phyloP scores from a whole-genome alignment of 2,888 invertebrate species.

The Oxyteleia sp. region DNA sequence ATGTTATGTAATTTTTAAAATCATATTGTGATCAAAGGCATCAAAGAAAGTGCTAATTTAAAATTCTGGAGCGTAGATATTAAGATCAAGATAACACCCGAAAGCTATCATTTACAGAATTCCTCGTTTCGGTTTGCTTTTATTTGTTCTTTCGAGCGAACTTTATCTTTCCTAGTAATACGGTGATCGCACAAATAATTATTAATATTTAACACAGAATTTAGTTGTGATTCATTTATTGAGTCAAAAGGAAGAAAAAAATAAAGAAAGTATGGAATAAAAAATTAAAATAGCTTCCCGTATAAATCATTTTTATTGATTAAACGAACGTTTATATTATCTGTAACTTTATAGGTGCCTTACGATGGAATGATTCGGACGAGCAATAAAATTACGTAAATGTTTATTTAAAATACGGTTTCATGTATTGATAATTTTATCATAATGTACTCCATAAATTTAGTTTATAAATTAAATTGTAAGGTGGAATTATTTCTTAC shows the following conservation, averaged over 20 bases:
- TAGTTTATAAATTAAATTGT: neutral
- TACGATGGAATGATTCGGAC: neutral
- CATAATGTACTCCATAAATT: constrained; percentile 7
- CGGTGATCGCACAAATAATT: neutral
- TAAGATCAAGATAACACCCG: constrained; percentile 54
- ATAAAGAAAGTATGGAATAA: no score
- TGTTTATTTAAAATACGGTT: constrained; percentile 25
- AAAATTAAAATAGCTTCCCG: no score
- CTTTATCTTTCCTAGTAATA: constrained; percentile 2
- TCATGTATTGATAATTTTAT: no score
- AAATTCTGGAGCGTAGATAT: constrained; percentile 65
- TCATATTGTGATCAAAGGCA: constrained; percentile 53
- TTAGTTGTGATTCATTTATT: no score
- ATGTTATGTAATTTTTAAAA: constrained; percentile 59
- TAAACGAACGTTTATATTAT: constrained; percentile 3
- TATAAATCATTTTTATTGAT: constrained; percentile 22
- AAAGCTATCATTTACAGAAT: constrained; percentile 53
- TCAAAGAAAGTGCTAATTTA: constrained; percentile 66
- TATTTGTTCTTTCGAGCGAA: constrained; percentile 18
- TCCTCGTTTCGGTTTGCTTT: constrained; percentile 20
- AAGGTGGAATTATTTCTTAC: no score
- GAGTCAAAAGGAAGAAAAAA: no score
- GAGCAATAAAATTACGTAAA: constrained; percentile 10
- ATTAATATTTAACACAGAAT: constrained; percentile 9
- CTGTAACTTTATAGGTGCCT: constrained; percentile 22